A percentile compares a stretch with the other conserved stretches of the same genome.
phyloP scores from a whole-genome alignment of 2,113 vertebrate species.

The Bos indicus region DNA sequence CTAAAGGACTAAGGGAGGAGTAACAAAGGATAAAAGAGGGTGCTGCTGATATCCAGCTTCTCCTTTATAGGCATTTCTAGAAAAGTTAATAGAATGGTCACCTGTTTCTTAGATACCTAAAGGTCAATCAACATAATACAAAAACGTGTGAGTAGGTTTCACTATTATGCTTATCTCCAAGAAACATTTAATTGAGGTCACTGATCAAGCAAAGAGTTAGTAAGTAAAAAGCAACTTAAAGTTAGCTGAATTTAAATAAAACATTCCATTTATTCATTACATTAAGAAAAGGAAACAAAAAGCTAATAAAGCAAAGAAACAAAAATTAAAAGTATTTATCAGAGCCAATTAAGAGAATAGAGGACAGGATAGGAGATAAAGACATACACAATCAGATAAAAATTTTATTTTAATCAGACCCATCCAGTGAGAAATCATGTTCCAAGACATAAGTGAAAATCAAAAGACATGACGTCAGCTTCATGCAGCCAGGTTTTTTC shows the following conservation, averaged over 20 bases:
- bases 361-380: not conserved
- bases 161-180: not conserved
- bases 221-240: conserved; percentile 3
- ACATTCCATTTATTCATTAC: not conserved
- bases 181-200: conserved; percentile 10
- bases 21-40: not conserved
- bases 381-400: not conserved
- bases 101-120: not conserved
- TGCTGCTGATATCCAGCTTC: not conserved
- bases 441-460: not conserved
- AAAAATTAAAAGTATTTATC: not conserved
- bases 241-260: conserved; percentile 19
- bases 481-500: not conserved
- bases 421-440: not conserved
- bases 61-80: conserved; percentile 23
- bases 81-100: not conserved
- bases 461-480: not conserved
- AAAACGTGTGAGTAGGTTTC: not conserved
- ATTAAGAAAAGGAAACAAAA: conserved; percentile 19
- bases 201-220: not conserved
- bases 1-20: not conserved
- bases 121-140: not conserved
- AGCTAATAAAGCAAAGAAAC: not conserved
- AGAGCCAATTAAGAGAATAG: conserved; percentile 20
- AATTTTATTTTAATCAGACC: not conserved